Conservation (phyloP, 2,888 invertebrate species). For the Clitarchus hookeri region DNA sequence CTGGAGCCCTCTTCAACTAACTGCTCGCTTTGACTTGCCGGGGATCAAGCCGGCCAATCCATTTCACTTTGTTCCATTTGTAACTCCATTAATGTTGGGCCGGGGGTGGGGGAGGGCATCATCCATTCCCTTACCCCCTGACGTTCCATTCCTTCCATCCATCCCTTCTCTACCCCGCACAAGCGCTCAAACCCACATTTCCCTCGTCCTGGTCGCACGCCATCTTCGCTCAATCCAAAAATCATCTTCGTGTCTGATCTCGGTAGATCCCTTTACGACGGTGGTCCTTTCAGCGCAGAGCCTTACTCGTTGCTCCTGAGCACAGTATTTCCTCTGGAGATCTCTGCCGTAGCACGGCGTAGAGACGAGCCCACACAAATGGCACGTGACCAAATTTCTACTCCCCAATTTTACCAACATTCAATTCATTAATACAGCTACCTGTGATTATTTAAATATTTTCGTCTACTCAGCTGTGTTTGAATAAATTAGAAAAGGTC, state of each 20-base stretch:
- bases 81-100: not conserved
- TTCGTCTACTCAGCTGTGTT: too few relatives aligned
- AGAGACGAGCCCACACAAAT: too few relatives aligned
- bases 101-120: not conserved
- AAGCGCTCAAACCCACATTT: too few relatives aligned
- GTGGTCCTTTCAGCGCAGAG: not conserved
- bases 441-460: too few relatives aligned
- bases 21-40: conserved; percentile 8
- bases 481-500: too few relatives aligned
- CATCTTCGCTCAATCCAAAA: conserved; percentile 14
- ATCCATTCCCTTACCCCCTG: not conserved
- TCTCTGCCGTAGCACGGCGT: too few relatives aligned
- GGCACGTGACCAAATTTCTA: too few relatives aligned
- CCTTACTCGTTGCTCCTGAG: not conserved
- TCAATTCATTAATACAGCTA: too few relatives aligned
- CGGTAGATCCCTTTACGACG: not conserved
- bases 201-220: not conserved
- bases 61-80: conserved; percentile 14
- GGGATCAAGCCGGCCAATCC: not conserved
- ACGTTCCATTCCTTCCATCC: too few relatives aligned
- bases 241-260: not conserved
- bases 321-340: too few relatives aligned
- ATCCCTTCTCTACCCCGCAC: too few relatives aligned
- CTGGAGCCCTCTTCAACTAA: not conserved
- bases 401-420: too few relatives aligned